Base-by-base conservation (phyloP, 1,140 invertebrate species). In the Colletes latitarsis region DNA sequence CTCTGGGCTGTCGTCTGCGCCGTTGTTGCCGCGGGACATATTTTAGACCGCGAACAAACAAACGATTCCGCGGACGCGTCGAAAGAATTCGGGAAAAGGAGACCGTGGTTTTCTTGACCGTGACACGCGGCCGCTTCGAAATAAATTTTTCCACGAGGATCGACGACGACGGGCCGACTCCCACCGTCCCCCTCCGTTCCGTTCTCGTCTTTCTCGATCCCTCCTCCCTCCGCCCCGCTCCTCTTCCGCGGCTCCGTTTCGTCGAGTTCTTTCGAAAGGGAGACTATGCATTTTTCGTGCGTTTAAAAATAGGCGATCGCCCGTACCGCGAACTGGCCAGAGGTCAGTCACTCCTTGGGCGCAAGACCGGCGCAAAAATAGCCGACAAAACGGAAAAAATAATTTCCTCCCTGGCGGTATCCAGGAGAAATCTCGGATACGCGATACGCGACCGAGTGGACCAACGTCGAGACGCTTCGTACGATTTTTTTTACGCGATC, bases 271-370 rank as follows among this genome's bases (percentile, higher is more conserved):
- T 86, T 89, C 84, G 81, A 70, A 89, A 89, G 81, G 90, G 86
- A 89, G 89, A 82, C 86, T 86, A 89, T 92, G 91, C 92, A 92
- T 91, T 93, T 93, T 93, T 92, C 90, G 89, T 43, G 73, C 86
- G 90, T 90, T 93, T 93, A 92, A 93, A 92, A 93, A 93, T 92
- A 92, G 89, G 83, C 83, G 89, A 85, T 88, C 88, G 89, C 86
- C 30, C 63, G 87, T 89, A 90, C 88, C 86, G 82, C 85, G 83
- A 87, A 93, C 92, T 93, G 92, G 90, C 92, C 93, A 93, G 92
- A 91, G 93, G 93, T 93, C 92, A 93, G 88, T 93, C 89, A 93
- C 93, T 92, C 89, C 91, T 89, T 82, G 88, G 82, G 86, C 87
- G 87, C 83, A 72, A 84, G 81, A 82, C 71, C 84, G 17, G 76